A percentile compares a stretch with the other conserved stretches of the same genome.
Evolutionary conservation across 2,113 vertebrate genomes (phyloP).

Genomic region (Gallinago media): DNA sequence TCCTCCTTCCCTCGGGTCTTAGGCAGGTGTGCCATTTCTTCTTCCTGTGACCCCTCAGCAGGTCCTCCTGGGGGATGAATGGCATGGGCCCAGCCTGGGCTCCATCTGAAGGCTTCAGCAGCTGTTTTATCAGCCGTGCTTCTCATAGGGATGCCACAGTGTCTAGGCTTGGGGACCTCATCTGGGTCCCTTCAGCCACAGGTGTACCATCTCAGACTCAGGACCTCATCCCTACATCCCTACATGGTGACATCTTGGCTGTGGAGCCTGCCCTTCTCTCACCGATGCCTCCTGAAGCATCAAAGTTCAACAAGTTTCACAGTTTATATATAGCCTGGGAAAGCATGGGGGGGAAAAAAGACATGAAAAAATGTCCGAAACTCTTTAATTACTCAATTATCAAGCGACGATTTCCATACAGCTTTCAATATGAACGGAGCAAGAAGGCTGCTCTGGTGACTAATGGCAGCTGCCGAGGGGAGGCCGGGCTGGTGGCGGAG

Average conservation of each 20-base stretch:
- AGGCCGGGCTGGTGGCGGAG: neutral
- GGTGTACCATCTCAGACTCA: neutral
- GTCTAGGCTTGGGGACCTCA: neutral
- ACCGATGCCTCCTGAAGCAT: neutral
- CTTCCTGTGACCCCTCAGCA: neutral
- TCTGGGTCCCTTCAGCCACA: neutral
- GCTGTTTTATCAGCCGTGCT: rapidly evolving
- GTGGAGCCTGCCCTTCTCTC: neutral
- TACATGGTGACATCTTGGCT: rapidly evolving
- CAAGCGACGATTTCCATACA: neutral
- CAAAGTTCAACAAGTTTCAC: neutral
- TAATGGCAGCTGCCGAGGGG: rapidly evolving
- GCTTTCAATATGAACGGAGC: neutral
- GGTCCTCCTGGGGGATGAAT: neutral
- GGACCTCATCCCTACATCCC: neutral
- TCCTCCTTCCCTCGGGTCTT: neutral
- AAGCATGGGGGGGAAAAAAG: neutral
- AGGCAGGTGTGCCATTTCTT: neutral
- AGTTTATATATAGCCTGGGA: neutral
- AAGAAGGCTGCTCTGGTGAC: neutral
- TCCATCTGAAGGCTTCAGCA: neutral
- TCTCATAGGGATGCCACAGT: rapidly evolving
- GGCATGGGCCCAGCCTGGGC: neutral
- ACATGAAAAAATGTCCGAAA: neutral
- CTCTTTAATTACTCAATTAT: neutral